Conservation (phyloP, 1,140 invertebrate species). For the Sinella curviseta region DNA sequence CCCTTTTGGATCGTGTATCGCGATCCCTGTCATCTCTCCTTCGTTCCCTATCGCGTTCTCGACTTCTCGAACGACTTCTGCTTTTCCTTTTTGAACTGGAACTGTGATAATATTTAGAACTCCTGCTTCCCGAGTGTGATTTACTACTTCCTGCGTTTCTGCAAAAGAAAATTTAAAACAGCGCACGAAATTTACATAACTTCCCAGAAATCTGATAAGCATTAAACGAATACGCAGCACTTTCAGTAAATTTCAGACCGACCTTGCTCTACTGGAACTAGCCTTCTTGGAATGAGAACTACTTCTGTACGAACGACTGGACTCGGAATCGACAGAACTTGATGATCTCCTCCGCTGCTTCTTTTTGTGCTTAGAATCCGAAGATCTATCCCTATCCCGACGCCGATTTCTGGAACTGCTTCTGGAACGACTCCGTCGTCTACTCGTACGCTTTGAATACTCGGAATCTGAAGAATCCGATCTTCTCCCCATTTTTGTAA, state of each 20-base stretch:
- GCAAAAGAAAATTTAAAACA: slow-evolving; percentile 12
- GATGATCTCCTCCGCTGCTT: slow-evolving; percentile 4
- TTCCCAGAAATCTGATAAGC: neutral
- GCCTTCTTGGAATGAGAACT: neutral
- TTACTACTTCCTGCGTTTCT: neutral
- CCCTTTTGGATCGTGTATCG: neutral
- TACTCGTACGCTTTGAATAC: neutral
- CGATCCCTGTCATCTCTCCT: slow-evolving; percentile 4
- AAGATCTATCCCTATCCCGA: slow-evolving; percentile 32
- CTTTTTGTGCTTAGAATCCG: neutral
- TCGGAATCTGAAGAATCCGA: slow-evolving; percentile 26
- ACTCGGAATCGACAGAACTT: neutral
- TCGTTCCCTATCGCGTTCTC: slow-evolving; percentile 10
- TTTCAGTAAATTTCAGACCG: neutral
- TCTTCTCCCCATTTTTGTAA: slow-evolving; percentile 20
- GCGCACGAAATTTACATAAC: neutral
- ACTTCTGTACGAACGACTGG: neutral
- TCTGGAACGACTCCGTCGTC: neutral
- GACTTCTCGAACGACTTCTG: slow-evolving; percentile 21
- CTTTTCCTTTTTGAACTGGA: slow-evolving; percentile 7
- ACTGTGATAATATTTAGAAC: neutral
- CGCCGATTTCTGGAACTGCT: neutral
- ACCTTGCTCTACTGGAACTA: slow-evolving; percentile 26
- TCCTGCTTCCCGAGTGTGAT: neutral
- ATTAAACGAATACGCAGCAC: neutral